Evolutionary conservation across 2,797 vertebrate species (phyloP).

Genomic region (Macropus fuliginosus): DNA sequence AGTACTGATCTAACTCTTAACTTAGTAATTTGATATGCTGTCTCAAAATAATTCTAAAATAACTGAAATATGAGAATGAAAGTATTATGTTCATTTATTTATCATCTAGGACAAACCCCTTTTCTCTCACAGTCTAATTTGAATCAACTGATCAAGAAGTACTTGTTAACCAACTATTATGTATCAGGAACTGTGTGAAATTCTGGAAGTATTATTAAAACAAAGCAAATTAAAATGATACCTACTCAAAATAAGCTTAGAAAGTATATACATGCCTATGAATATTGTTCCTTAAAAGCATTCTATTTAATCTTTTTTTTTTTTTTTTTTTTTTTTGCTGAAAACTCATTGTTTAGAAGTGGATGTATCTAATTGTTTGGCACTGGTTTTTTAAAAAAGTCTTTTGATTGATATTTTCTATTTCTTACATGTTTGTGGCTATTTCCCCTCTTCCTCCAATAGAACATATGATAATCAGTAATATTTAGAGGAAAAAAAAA

Average conservation of each 20-base stretch:
- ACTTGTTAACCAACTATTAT: not conserved
- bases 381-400: not conserved
- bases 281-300: not conserved
- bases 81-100: not conserved
- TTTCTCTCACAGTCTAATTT: not conserved
- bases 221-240: not conserved
- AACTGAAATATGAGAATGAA: not conserved
- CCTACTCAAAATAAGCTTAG: not conserved
- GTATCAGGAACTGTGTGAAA: not conserved
- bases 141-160: not conserved
- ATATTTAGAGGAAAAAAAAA: not conserved
- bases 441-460: not conserved
- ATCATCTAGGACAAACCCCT: not conserved
- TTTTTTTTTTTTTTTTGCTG: not conserved
- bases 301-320: not conserved
- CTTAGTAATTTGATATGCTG: not conserved
- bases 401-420: not conserved
- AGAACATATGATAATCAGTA: not conserved
- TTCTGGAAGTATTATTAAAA: not conserved
- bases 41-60: not conserved
- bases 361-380: not conserved
- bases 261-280: not conserved
- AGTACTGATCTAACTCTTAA: not conserved
- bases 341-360: not conserved
- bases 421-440: not conserved